Evolutionary conservation across 2,888 invertebrate species (phyloP), one percentile per base, ranked within the genome.

Genomic region (Serrognathus titanus): DNA sequence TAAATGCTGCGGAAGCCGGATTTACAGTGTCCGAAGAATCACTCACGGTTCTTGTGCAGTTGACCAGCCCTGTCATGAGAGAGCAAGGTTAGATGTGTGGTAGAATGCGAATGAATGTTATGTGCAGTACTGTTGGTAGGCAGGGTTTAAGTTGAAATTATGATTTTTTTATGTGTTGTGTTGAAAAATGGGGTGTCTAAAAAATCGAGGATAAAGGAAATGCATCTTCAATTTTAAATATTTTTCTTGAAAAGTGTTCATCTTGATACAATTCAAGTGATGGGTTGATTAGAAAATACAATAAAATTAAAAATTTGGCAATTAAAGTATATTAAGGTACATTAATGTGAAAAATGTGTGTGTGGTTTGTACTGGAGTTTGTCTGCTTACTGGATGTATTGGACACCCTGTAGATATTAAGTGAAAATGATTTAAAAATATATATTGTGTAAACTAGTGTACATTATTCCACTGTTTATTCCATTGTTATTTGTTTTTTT

Each of bases 51-150:
- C 88, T 89, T 63, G 91, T 97, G 61, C 90, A 92, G 61, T 83
- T 97, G 61, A 97, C 97, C 50, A 96, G 97, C 62, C 95, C 96
- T 47, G 83, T 95, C 52, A 89, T 97, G 86, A 86, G 97, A 60
- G 96, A 96, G 77, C 84, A 88, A 77, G 85, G 85, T 85, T 55
- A 53, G 59, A 54, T 35, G 43, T 24, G 41, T 48, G 35, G 35
- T 50, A 43, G 51, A 57, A 45, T 45, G 62, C 51, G 63, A 61
- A 63, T 60, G 59, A 39, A 63, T 59, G 59, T 57, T 49, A 48
- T 67, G 73, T 73, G 71, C 76, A 76, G 77, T 76, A 77, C 75
- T 68, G 60, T 46, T 61, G 62, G 67, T 67, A 68, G 66, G 61
- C 68, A 65, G 74, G 76, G 76, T 75, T 76, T 76, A 75, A 76